Conservation (phyloP, 2,113 vertebrate genomes). For the Pelobates fuscus region DNA sequence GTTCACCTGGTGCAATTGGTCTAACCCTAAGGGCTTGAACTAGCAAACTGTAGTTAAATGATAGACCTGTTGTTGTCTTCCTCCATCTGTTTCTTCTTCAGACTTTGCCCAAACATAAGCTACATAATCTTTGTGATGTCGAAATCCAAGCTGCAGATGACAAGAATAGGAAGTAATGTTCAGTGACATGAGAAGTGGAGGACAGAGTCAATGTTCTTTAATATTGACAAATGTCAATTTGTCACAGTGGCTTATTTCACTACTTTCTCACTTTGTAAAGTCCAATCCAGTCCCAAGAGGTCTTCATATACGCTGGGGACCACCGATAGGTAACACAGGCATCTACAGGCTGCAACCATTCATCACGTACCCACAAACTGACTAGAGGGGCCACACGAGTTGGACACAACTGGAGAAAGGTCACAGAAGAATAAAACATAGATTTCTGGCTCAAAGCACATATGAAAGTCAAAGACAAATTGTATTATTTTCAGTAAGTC, state of each 20-base stretch:
- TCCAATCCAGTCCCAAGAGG: slow-evolving; percentile 98
- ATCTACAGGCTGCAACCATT: slow-evolving; percentile 86
- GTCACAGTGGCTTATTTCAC: not conserved
- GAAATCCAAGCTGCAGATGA: slow-evolving; percentile 85
- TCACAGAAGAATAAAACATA: not conserved
- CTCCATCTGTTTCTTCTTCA: slow-evolving; percentile 83
- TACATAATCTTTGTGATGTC: slow-evolving; percentile 93
- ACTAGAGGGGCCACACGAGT: slow-evolving; percentile 80
- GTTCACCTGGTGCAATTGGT: no score
- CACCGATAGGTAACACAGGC: slow-evolving; percentile 81
- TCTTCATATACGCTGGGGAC: slow-evolving; percentile 80
- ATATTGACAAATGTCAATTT: no score
- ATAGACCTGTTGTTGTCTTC: slow-evolving; percentile 72
- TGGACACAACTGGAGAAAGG: slow-evolving; percentile 81
- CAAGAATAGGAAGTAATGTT: slow-evolving; percentile 13
- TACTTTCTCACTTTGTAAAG: slow-evolving; percentile 83
- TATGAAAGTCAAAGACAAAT: no score
- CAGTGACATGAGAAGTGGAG: not conserved
- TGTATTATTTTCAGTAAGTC: no score
- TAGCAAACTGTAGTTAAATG: not conserved
- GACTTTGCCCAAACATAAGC: slow-evolving; percentile 91
- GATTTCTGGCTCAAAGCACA: not conserved
- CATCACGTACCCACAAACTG: slow-evolving; percentile 81
- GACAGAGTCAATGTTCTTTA: not conserved
- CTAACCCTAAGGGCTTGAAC: no score